Evolutionary conservation across 2,113 vertebrate genomes (phyloP).

Genomic region (Alouatta palliata): DNA sequence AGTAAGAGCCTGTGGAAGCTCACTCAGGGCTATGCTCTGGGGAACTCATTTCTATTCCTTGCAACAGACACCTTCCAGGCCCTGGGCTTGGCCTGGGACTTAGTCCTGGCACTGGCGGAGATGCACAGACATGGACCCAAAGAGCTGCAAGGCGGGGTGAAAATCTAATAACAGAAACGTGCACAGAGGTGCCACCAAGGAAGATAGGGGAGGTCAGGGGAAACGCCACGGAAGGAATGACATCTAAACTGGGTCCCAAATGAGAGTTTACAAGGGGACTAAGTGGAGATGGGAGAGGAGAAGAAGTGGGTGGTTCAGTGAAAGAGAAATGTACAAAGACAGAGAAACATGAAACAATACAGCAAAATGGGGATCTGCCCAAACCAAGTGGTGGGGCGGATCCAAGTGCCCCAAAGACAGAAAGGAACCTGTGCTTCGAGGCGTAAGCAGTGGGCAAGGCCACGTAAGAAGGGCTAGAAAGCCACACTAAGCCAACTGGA

Average conservation of each 20-base stretch:
- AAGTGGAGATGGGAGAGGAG: not conserved
- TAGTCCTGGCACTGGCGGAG: not conserved
- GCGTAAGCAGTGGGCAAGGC: not conserved
- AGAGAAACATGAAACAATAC: not conserved
- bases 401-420: no score
- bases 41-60: not conserved
- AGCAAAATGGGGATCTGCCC: not conserved
- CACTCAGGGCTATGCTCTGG: no score
- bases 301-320: not conserved
- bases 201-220: not conserved
- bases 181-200: not conserved
- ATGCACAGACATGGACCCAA: not conserved
- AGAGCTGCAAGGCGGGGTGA: not conserved
- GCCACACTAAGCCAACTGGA: not conserved
- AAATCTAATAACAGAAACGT: not conserved
- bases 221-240: not conserved
- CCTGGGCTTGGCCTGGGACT: not conserved
- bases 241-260: not conserved
- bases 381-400: not conserved
- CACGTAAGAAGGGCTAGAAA: not conserved
- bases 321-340: not conserved
- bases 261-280: not conserved
- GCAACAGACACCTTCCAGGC: not conserved
- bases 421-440: accelerated
- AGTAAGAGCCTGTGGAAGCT: not conserved